Conservation (phyloP, 1,140 invertebrate genomes). For the Musca domestica region DNA sequence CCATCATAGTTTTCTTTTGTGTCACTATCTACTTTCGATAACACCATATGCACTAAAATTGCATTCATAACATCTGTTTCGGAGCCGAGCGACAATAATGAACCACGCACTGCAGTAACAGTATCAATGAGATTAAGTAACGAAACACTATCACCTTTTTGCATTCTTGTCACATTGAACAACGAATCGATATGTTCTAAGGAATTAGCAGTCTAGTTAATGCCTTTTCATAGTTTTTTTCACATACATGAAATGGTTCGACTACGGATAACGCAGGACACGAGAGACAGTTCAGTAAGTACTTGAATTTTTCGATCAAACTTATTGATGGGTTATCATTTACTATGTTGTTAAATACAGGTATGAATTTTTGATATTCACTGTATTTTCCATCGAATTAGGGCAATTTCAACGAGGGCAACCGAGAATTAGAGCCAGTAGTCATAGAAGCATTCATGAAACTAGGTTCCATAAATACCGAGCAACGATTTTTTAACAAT, state of each 20-base stretch:
- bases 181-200: conserved; percentile 6
- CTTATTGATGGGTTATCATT: conserved; percentile 5
- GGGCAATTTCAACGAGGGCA: conserved; percentile 18
- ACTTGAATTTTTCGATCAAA: conserved; percentile 21
- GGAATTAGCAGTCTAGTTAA: conserved; percentile 1
- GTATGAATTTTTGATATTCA: conserved; percentile 14
- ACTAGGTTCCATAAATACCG: background rate
- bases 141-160: background rate
- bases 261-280: conserved; percentile 4
- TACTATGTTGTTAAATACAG: background rate
- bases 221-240: conserved; percentile 21
- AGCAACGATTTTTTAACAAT: background rate
- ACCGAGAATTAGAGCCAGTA: background rate
- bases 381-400: too few relatives aligned
- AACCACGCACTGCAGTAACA: background rate
- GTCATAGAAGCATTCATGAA: background rate
- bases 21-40: conserved; percentile 21
- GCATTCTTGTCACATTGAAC: too few relatives aligned
- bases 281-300: conserved; percentile 11
- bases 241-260: conserved; percentile 12
- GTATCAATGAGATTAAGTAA: conserved; percentile 1
- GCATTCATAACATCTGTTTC: too few relatives aligned
- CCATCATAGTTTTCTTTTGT: conserved; percentile 8
- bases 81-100: conserved; percentile 5
- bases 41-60: too few relatives aligned